phyloP scores from a whole-genome alignment of 2,888 invertebrate genomes.

The Heliconius hortense region DNA sequence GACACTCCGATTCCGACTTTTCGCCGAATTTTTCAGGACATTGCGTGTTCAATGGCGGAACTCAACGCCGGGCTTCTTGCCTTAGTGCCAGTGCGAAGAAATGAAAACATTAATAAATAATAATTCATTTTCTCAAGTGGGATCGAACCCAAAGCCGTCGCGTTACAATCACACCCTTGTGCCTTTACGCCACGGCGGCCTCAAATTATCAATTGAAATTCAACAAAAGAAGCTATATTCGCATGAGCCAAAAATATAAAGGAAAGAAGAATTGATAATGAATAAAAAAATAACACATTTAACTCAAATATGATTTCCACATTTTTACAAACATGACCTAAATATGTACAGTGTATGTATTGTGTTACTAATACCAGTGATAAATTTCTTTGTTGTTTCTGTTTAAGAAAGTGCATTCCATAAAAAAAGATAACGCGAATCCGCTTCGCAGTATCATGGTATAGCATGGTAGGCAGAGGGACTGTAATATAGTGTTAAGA shows the following conservation, averaged over 20 bases:
- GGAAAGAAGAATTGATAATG: background rate
- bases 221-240: background rate
- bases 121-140: too few species aligned
- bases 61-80: too few species aligned
- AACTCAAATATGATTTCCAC: slow-evolving; percentile 15
- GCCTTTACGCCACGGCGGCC: too few species aligned
- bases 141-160: too few species aligned
- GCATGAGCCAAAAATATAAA: background rate
- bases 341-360: background rate
- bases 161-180: too few species aligned
- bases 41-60: too few species aligned
- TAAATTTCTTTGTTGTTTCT: slow-evolving; percentile 1
- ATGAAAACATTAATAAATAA: too few species aligned
- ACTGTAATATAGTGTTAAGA: background rate
- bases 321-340: background rate
- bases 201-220: too few species aligned
- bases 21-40: too few species aligned
- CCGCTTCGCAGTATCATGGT: background rate
- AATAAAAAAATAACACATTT: background rate
- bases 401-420: slow-evolving; percentile 6
- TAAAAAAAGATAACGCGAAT: slow-evolving; percentile 1
- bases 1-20: too few species aligned
- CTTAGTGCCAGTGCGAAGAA: too few species aligned
- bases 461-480: background rate
- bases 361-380: background rate